Base-by-base conservation (phyloP, 2,113 vertebrate genomes). In the Atlantisia rogersi region DNA sequence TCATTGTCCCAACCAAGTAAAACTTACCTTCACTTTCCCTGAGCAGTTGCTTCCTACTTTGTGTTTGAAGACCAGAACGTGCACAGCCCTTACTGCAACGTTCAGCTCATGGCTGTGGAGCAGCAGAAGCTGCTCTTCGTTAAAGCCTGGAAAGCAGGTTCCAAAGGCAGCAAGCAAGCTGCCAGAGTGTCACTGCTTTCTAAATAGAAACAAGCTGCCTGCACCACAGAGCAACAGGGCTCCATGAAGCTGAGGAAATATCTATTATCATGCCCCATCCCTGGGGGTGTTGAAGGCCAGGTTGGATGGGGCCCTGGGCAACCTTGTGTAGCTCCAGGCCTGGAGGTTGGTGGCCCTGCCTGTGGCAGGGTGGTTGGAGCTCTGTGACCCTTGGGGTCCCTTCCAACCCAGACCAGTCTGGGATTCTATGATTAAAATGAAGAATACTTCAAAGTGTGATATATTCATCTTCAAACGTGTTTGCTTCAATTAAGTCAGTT, bases 401-500 rank as follows among this genome's bases (percentile, higher is more conserved):
- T 46, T 46, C 44, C 44, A 46, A 46, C 44, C 44, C 44, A 46
- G 44, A 18, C 44, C 44, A 46, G 44, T 18, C 44, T 46, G 44
- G 44, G 44, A 46, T 46, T 46, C 44, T 46, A 46, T 46, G 44
- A 46, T 48, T 48, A 48, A 90, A 90, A 64, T 40, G 13, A 92
- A 90, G 37, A 79, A 26, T 31, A 44, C 10, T 35, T 79, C 48
- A 81, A 55, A 77, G 46, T 44, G 40, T 4, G 6, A 5, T 39
- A 50, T 5, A 85, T 89, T 56, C 24, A 8, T 59, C 42, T 15
- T 63, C 35, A 86, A 56, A 92, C 44, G 9, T n/a, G 12, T 39
- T 46, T 58, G 18, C 31, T 85, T 69, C 80, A 95, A 91, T 87
- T 92, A 80, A 88, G 37, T 52, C 44, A 29, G 81, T 87, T 92